Conservation (phyloP, 2,888 invertebrate genomes). For the Macaria liturata region DNA sequence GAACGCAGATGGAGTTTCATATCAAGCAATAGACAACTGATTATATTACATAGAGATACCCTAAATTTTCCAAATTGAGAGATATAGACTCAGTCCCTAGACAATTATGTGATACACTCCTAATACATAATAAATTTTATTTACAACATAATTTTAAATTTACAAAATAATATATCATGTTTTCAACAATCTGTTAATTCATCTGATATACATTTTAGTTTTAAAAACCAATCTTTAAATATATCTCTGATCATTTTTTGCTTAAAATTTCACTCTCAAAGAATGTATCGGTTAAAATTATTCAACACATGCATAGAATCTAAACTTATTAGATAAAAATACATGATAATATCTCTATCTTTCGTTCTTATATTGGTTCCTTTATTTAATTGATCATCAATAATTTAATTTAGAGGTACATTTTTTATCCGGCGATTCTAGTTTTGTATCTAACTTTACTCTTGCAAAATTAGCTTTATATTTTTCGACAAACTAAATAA, state of each 20-base stretch:
- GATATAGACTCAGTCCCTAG: too few relatives aligned
- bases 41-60: too few relatives aligned
- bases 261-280: slow-evolving; percentile 8
- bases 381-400: not conserved
- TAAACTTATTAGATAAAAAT: slow-evolving; percentile 9
- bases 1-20: too few relatives aligned
- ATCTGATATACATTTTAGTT: slow-evolving; percentile 20
- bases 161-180: slow-evolving; percentile 13
- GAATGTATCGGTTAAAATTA: slow-evolving; percentile 10
- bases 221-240: slow-evolving; percentile 19
- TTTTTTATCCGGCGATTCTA: not conserved
- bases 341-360: not conserved
- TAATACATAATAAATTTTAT: slow-evolving; percentile 18
- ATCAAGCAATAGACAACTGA: too few relatives aligned
- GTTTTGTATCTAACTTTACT: not conserved
- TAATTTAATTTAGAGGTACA: not conserved
- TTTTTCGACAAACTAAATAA: too few relatives aligned
- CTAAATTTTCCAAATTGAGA: too few relatives aligned
- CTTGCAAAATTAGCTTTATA: too few relatives aligned
- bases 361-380: not conserved
- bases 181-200: slow-evolving; percentile 19
- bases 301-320: slow-evolving; percentile 12
- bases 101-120: too few relatives aligned
- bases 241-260: slow-evolving; percentile 1
- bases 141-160: slow-evolving; percentile 23